Evolutionary conservation across 2,888 invertebrate species (phyloP), one percentile per base, ranked within the genome.

Genomic region (Dryococelus australis): DNA sequence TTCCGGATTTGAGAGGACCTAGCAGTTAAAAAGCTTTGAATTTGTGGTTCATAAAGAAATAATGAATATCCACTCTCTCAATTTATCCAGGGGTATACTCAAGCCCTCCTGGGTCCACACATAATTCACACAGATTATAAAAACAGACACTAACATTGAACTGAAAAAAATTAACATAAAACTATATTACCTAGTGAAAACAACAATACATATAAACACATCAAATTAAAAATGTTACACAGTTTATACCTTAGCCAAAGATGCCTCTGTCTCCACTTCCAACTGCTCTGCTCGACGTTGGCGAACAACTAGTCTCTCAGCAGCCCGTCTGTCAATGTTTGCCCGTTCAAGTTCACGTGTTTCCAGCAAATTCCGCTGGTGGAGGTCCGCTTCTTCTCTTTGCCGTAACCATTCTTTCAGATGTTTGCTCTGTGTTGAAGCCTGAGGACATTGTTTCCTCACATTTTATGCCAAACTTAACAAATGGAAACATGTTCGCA

Each of bases 351-450:
- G 8, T 83, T 83, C 83, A 13, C 83, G 83, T 27, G 28, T 26
- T 28, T 12, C 83, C 83, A 83, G 28, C 43, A 43, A 10, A 6
- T 24, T n/a, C 28, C 28, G 83, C 12, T 20, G 83, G 20, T 83
- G 28, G 6, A 83, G 43, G 16, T 83, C 83, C 9, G 12, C 83
- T 24, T 35, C 83, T 83, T 83, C 83, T 28, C 83, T 83, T 26
- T 83, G 83, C 83, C 83, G 83, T 26, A 83, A 26, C 83, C 83
- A 83, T 28, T 83, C 83, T 28, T 83, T 83, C 83, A 83, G 43
- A 20, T 83, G 83, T 28, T 20, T 83, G 83, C 83, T 20, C 28
- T 20, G 83, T 6, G 83, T 28, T 16, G 83, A 83, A 13, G 83
- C 83, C 83, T 83, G 83, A 9, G n/a, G 8, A 65, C 20, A n/a